Evolutionary conservation across 2,888 invertebrate species (phyloP).

Genomic region (Herminia tarsipennalis): DNA sequence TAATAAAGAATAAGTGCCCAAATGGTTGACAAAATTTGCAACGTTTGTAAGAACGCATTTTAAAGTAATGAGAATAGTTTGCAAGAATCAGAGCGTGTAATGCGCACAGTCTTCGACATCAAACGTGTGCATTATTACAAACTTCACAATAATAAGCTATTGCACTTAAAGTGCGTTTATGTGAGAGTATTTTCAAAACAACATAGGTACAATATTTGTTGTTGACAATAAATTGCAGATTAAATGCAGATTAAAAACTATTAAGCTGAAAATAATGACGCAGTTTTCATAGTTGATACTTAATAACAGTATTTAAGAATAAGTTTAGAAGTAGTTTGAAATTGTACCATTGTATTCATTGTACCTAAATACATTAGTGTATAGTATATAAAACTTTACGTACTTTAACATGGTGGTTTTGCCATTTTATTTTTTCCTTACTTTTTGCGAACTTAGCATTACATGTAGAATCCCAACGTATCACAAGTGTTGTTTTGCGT

Average conservation of each 20-base stretch:
- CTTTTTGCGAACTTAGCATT: too few relatives aligned
- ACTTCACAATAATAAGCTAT: constrained; percentile 18
- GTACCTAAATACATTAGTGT: too few relatives aligned
- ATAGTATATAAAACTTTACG: too few relatives aligned
- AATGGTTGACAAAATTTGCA: constrained; percentile 20
- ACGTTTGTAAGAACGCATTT: constrained; percentile 14
- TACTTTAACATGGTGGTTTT: too few relatives aligned
- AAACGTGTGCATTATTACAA: constrained; percentile 15
- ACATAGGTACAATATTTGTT: not conserved
- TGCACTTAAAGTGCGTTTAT: not conserved
- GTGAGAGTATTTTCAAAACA: not conserved
- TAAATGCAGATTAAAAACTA: not conserved
- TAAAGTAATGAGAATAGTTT: constrained; percentile 28
- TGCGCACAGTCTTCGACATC: constrained; percentile 17
- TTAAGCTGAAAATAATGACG: constrained; percentile 6
- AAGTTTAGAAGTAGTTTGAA: too few relatives aligned
- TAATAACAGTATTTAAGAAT: too few relatives aligned
- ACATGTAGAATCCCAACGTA: too few relatives aligned
- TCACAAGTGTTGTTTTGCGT: too few relatives aligned
- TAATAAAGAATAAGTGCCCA: constrained; percentile 22
- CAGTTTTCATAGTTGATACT: constrained; percentile 1
- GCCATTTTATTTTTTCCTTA: too few relatives aligned
- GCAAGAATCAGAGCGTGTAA: constrained; percentile 31
- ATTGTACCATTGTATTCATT: too few relatives aligned
- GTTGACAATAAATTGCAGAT: not conserved